These are phyloP conservation scores for Laticauda colubrina DNA, from an alignment of 2,113 vertebrate species.

Conservation along the genomic window DNA sequence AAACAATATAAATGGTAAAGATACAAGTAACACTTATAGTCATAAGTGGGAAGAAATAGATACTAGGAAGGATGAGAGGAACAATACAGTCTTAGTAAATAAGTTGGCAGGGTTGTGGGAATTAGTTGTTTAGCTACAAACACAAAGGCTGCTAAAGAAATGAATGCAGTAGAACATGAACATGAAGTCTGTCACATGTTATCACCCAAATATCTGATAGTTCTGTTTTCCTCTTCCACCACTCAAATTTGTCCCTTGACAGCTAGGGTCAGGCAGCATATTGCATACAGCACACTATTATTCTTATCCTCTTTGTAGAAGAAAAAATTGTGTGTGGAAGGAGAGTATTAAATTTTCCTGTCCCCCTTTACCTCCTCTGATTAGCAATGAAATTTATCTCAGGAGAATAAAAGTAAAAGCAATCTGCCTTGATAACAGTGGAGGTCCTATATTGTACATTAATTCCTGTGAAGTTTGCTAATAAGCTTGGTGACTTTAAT, in stretches of 20 bases:
- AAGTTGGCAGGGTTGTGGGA: too few species aligned
- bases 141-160: not conserved
- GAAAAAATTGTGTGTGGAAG: not conserved
- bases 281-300: not conserved
- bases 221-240: not conserved
- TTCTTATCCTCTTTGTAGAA: not conserved
- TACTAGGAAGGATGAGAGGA: too few species aligned
- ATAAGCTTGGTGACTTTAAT: not conserved
- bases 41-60: too few species aligned
- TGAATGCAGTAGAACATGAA: not conserved
- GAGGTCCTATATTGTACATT: not conserved
- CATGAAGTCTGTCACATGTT: not conserved
- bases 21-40: too few species aligned
- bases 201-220: not conserved
- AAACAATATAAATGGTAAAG: too few species aligned
- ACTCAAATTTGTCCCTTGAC: too few species aligned
- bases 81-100: too few species aligned
- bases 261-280: not conserved
- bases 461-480: not conserved
- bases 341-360: not conserved
- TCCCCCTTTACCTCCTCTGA: not conserved
- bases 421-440: not conserved
- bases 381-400: not conserved
- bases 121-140: not conserved
- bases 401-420: not conserved